Percentiles rank a stretch among this genome's conserved stretches.
phyloP scores from a whole-genome alignment of 2,113 vertebrate species.

The Engystomops pustulosus region DNA sequence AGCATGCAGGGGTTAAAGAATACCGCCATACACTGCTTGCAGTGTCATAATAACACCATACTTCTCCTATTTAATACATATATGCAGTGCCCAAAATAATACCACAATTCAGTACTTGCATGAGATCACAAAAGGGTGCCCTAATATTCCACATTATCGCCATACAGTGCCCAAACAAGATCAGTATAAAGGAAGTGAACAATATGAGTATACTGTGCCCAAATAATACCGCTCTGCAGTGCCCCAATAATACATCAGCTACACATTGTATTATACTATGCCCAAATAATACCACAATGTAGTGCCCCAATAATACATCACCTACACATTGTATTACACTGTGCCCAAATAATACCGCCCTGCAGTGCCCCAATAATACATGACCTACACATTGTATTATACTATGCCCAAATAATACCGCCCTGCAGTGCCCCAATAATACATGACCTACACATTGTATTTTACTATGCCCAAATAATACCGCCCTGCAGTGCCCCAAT shows the following conservation, averaged over 20 bases:
- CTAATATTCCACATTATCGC: not conserved
- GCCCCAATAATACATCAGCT: not conserved
- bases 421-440: too few species aligned
- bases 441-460: not conserved
- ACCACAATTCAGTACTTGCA: not conserved
- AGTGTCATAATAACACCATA: not conserved
- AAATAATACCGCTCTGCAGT: not conserved
- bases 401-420: not conserved
- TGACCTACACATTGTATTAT: too few species aligned
- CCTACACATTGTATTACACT: too few species aligned
- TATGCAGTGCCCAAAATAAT: not conserved
- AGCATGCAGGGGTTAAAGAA: too few species aligned
- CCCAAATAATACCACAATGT: not conserved
- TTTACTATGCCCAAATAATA: not conserved
- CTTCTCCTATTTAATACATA: too few species aligned
- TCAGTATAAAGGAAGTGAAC: too few species aligned
- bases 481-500: not conserved
- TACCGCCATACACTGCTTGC: not conserved
- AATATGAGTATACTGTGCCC: not conserved
- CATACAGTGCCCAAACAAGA: not conserved
- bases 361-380: not conserved
- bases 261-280: too few species aligned
- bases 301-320: not conserved
- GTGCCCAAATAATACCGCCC: not conserved
- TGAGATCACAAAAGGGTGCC: too few species aligned